Percentiles rank a stretch among this genome's conserved stretches.
Evolutionary conservation across 2,113 vertebrate species (phyloP).

Genomic region (Semnopithecus entellus): DNA sequence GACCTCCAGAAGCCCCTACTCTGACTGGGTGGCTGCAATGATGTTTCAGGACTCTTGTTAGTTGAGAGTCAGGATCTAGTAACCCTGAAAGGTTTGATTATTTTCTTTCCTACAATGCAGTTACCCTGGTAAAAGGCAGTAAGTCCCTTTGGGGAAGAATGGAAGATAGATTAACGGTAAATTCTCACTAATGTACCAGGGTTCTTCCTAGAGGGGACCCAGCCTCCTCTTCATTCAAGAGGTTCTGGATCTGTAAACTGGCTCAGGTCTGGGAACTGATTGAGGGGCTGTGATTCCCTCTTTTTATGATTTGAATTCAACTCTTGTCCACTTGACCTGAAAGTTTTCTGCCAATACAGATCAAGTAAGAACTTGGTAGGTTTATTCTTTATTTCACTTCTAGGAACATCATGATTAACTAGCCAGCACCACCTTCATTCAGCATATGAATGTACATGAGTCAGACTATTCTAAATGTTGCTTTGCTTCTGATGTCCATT

Average conservation of each 20-base stretch:
- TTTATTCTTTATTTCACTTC: neutral
- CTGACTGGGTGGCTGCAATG: neutral
- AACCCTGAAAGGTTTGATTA: neutral
- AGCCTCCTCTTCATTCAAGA: neutral
- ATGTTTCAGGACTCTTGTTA: neutral
- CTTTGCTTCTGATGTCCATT: neutral
- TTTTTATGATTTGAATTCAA: neutral
- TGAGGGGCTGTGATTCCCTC: neutral
- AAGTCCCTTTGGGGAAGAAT: neutral
- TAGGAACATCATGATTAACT: neutral
- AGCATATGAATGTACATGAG: neutral
- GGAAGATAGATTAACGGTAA: neutral
- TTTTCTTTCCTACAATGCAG: neutral
- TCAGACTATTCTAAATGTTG: neutral
- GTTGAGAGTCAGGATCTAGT: neutral
- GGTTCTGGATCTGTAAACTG: neutral
- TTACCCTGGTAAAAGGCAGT: neutral
- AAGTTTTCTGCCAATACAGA: neutral
- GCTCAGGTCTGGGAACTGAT: neutral
- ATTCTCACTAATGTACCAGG: neutral
- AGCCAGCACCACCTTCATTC: neutral
- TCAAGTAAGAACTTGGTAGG: neutral
- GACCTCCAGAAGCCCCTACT: neutral
- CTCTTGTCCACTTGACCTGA: neutral
- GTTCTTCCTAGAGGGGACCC: neutral